Evolutionary conservation across 1,140 invertebrate genomes (phyloP).

Genomic region (Sesamia nonagrioides): DNA sequence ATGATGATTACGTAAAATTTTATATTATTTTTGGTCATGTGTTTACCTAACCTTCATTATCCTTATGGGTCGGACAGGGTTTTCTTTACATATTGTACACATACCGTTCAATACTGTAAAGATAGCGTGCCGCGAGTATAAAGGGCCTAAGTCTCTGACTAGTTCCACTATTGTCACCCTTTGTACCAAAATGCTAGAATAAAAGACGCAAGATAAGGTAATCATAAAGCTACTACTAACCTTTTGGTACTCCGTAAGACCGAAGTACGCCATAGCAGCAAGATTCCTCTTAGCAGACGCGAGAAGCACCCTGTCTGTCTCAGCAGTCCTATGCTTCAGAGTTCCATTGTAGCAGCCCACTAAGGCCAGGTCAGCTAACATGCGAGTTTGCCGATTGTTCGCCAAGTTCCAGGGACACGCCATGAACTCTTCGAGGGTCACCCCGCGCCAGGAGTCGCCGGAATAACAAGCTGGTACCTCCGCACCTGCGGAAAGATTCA

Average conservation of each 20-base stretch:
- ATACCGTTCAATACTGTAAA: too few relatives aligned
- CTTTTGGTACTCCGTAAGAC: conserved; percentile 98
- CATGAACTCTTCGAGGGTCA: conserved; percentile 94
- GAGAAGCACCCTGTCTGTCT: conserved; percentile 97
- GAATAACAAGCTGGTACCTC: conserved; percentile 94
- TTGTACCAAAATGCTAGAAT: too few relatives aligned
- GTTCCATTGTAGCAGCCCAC: conserved; percentile 98
- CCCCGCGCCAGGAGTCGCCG: conserved; percentile 89
- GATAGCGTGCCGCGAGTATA: too few relatives aligned
- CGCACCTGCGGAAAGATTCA: conserved; percentile 79
- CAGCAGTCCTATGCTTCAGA: conserved; percentile 92
- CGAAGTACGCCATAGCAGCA: conserved; percentile 98
- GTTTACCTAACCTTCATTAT: too few relatives aligned
- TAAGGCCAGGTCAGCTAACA: conserved; percentile 97
- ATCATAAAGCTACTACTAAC: conserved; percentile 76
- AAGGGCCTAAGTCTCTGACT: too few relatives aligned
- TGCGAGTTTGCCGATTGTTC: conserved; percentile 98
- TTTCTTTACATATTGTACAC: too few relatives aligned
- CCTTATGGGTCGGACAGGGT: too few relatives aligned
- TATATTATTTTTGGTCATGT: too few relatives aligned
- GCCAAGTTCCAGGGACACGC: conserved; percentile 97
- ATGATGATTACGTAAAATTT: too few relatives aligned
- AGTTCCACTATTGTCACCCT: too few relatives aligned
- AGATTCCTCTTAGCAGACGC: conserved; percentile 98
- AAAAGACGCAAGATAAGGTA: too few relatives aligned